Evolutionary conservation across 1,140 invertebrate genomes (phyloP), one percentile per base, ranked within the genome.

Genomic region (Aleiodes sp.): DNA sequence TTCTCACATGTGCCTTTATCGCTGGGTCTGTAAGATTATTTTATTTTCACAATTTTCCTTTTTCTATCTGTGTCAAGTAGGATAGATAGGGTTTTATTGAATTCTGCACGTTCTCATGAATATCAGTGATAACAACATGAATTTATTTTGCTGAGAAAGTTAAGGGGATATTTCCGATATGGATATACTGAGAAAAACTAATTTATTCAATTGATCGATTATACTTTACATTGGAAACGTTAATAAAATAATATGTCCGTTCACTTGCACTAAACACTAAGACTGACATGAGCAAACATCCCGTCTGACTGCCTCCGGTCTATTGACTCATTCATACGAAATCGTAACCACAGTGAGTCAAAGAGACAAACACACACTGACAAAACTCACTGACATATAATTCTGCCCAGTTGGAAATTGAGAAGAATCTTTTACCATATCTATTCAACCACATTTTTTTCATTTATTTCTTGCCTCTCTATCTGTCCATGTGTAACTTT

Each of bases 1-100:
- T 89, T 73, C 91, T 88, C 64, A 96, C 92, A 76, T 91, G 91
- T 60, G 92, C 92, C 87, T 95, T 95, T 79, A 95, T 90, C 76
- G 91, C 90, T 62, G 93, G 93, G 91, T 96, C 94, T 96, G 84
- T 7, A 73, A 72, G 59, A 31, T 4, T 43, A 16, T 43, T 52
- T 52, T 21, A 52, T 61, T 21, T 16, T 16, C 31, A n/a, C 35
- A 10, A 37, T 10, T 10, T 37, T 10, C 14, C 9, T 37, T 10
- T 37, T 37, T 37, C 9, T 37, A 37, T 37, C 35, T 10, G 14
- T 37, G 1, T 10, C 35, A 37, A 9, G 9, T 37, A 1, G 14
- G 9, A 37, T 14, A 3, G n/a, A n/a, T n/a, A n/a, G n/a, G n/a
- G 12, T 16, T n/a, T 43, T 43, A 43, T 43, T n/a, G n/a, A n/a